phyloP scores from a whole-genome alignment of 2,888 invertebrate genomes.

The Metacarcinus magister region DNA sequence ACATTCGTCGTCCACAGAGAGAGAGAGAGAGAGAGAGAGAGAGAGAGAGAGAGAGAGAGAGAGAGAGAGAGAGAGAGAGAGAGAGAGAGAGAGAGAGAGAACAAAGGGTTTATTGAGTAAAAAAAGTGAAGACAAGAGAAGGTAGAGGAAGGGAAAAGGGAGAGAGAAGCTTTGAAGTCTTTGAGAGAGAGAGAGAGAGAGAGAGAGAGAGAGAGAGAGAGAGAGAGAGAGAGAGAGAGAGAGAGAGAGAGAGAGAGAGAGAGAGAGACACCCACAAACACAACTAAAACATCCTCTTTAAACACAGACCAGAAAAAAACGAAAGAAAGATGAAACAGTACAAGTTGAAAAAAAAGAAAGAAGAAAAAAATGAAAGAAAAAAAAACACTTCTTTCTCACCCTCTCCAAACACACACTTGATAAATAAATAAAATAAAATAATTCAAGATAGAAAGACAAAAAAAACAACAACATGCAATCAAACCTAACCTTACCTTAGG shows the following conservation, averaged over 20 bases:
- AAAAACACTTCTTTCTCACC: too few species aligned
- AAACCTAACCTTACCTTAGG: too few species aligned
- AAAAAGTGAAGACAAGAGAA: too few species aligned
- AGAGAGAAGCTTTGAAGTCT: not conserved
- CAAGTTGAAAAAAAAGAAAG: too few species aligned
- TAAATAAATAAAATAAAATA: not conserved
- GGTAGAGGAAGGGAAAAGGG: not conserved
- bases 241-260: constrained; percentile 35
- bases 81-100: constrained; percentile 46
- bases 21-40: constrained; percentile 54
- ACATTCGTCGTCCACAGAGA: not conserved
- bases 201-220: constrained; percentile 60
- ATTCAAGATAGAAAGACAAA: not conserved
- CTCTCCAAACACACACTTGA: too few species aligned
- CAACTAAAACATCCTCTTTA: not conserved
- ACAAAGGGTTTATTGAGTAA: not conserved
- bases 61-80: constrained; percentile 39
- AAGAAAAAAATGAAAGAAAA: too few species aligned
- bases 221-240: constrained; percentile 49
- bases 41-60: constrained; percentile 45
- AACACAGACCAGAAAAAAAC: too few species aligned
- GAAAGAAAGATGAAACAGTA: too few species aligned
- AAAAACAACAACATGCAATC: not conserved
- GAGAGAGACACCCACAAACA: not conserved
- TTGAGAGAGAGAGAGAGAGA: constrained; percentile 41